These are phyloP conservation scores for Lordiphosa fenestrarum DNA, from an alignment of 2,888 invertebrate genomes.

Conservation along the genomic window DNA sequence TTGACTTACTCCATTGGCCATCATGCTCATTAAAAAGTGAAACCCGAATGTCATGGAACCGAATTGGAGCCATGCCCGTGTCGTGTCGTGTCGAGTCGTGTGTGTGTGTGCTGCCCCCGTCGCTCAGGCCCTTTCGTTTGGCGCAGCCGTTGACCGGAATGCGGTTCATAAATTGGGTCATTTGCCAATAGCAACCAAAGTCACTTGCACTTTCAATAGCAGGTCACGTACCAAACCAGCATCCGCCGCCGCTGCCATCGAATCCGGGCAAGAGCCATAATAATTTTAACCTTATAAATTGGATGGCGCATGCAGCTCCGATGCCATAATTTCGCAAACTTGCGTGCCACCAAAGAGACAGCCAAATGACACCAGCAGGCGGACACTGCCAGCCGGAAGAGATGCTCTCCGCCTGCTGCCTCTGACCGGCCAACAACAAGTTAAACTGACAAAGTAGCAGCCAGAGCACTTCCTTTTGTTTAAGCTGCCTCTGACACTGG, in stretches of 20 bases:
- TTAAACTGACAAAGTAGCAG: slow-evolving; percentile 74
- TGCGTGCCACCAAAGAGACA: slow-evolving; percentile 70
- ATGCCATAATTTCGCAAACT: slow-evolving; percentile 71
- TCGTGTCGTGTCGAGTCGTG: slow-evolving; percentile 35
- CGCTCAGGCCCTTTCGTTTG: slow-evolving; percentile 13
- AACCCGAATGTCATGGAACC: slow-evolving; percentile 37
- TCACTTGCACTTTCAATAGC: slow-evolving; percentile 74
- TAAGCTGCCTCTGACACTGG: slow-evolving; percentile 71
- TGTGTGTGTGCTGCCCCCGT: slow-evolving; percentile 14
- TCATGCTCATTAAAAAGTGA: slow-evolving; percentile 51
- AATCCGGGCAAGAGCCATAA: slow-evolving; percentile 40
- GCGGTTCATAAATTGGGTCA: slow-evolving; percentile 70
- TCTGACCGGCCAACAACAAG: slow-evolving; percentile 38
- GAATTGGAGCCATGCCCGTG: slow-evolving; percentile 47
- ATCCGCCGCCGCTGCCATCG: slow-evolving; percentile 3
- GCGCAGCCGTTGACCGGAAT: slow-evolving; percentile 56
- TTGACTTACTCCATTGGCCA: slow-evolving; percentile 18
- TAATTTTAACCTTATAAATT: slow-evolving; percentile 75
- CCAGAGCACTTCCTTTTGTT: slow-evolving; percentile 73
- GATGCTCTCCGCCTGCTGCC: slow-evolving; percentile 26
- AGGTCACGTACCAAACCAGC: slow-evolving; percentile 52
- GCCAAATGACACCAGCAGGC: slow-evolving; percentile 54
- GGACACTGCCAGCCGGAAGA: slow-evolving; percentile 24
- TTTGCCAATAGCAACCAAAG: slow-evolving; percentile 66
- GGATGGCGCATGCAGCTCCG: slow-evolving; percentile 35